Evolutionary conservation across 2,888 invertebrate species (phyloP).

Genomic region (Scelioninae gen. 1): DNA sequence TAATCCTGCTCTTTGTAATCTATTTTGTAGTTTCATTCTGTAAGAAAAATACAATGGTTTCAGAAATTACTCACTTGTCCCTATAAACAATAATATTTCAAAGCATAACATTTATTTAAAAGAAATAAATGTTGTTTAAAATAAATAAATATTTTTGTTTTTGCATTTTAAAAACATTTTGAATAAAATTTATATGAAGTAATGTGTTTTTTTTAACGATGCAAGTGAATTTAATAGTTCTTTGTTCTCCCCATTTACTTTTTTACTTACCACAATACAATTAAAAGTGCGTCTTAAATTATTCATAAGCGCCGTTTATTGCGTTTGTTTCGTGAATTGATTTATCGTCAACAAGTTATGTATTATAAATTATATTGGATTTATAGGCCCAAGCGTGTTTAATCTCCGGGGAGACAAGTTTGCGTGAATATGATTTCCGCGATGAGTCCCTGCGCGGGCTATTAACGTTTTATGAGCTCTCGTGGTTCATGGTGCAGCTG

Average conservation of each 20-base stretch:
- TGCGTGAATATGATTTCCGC: conserved; percentile 51
- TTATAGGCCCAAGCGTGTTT: conserved; percentile 42
- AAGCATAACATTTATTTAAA: no score
- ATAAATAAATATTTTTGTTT: no score
- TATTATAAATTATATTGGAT: conserved; percentile 51
- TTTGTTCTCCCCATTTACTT: no score
- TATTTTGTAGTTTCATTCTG: not conserved
- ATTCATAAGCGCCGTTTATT: conserved; percentile 28
- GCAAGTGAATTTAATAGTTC: no score
- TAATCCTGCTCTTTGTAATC: not conserved
- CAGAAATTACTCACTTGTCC: no score
- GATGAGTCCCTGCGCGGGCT: conserved; percentile 62
- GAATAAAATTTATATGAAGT: no score
- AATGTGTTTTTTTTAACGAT: no score
- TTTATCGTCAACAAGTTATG: conserved; percentile 33
- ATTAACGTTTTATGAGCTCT: conserved; percentile 79
- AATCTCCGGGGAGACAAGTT: conserved; percentile 42
- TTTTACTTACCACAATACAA: not conserved
- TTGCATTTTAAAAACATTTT: no score
- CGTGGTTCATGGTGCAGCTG: conserved; percentile 77
- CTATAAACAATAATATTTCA: no score
- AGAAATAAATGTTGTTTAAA: no score
- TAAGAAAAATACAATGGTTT: no score
- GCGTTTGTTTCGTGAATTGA: conserved; percentile 29
- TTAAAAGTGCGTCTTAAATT: conserved; percentile 19